Evolutionary conservation across 2,888 invertebrate genomes (phyloP).

Genomic region (Zygothrica quintamaculata): DNA sequence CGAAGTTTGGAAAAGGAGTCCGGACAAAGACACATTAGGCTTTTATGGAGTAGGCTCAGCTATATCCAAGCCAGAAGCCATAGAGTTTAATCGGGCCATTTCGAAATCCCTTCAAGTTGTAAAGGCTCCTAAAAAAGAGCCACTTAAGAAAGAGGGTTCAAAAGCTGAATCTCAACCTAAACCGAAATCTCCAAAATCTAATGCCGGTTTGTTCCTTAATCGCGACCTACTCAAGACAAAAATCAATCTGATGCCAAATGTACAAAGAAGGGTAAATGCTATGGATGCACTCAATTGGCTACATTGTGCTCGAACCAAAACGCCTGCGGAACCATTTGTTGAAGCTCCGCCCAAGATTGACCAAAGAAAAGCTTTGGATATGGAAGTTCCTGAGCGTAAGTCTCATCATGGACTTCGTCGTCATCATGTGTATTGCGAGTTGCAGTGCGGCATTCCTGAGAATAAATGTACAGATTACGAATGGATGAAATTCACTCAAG

Average conservation of each 20-base stretch:
- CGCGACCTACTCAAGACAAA: constrained; percentile 22
- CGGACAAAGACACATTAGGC: constrained; percentile 31
- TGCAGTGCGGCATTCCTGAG: constrained; percentile 23
- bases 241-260: constrained; percentile 50
- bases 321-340: no score
- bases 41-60: constrained; percentile 54
- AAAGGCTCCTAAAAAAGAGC: no score
- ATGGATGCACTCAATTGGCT: constrained; percentile 31
- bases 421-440: constrained; percentile 39
- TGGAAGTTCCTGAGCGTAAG: neutral
- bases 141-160: neutral
- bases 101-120: constrained; percentile 27
- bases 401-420: constrained; percentile 33
- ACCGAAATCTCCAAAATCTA: no score
- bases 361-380: no score
- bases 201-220: constrained; percentile 54
- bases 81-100: constrained; percentile 31
- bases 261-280: constrained; percentile 28
- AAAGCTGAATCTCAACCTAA: neutral
- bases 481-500: constrained; percentile 41
- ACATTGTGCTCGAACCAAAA: no score
- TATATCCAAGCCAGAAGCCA: constrained; percentile 9
- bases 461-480: constrained; percentile 55
- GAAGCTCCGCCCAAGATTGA: neutral
- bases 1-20: constrained; percentile 47